Base-by-base conservation (phyloP, 2,888 invertebrate genomes). In the Mesorhabditis belari region DNA sequence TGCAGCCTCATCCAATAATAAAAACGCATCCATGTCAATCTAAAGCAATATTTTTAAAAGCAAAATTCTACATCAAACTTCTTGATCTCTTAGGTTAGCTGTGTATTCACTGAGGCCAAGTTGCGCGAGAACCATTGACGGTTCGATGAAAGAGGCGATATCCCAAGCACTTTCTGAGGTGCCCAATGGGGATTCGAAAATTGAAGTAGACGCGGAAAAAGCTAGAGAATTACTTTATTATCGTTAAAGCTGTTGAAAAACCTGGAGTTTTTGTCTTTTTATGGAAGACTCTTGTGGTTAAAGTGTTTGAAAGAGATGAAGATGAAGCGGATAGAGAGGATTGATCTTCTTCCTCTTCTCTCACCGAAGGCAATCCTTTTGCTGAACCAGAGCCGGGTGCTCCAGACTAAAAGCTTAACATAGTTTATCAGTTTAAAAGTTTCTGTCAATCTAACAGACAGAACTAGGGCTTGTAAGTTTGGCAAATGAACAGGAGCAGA, bases 21-120 rank as follows among this genome's bases (percentile, higher is more conserved):
- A 65, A 55, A 79, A 76, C 5, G 79, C 79, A 55, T 77, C 74
- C 76, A 77, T 79, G 66, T 79, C 77, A 51, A 78, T 79, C 77
- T 77, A 53, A 49, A 73, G 69, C n/a, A 53, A 2, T 58, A 29
- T 49, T 2, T 35, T 27, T n/a, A n/a, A 6, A 19, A 17, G 49
- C 29, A 53, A 17, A 28, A 12, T 49, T 3, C 5, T 23, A 52
- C 9, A 25, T n/a, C 60, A 27, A 21, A 78, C 77, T 66, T 78
- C 78, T 58, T 78, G 78, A 50, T 79, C 79, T 24, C 76, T 60
- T 53, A 79, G 67, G 56, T 74, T 71, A 5, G 72, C 69, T 61
- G 76, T 59, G 60, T 79, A 77, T 57, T 79, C 79, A 61, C 67
- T 67, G 59, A 76, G 76, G n/a, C 76, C 77, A 24, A 79, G 65